These are phyloP conservation scores for Ditula angustiorana DNA, from an alignment of 2,888 invertebrate genomes.

Conservation along the genomic window DNA sequence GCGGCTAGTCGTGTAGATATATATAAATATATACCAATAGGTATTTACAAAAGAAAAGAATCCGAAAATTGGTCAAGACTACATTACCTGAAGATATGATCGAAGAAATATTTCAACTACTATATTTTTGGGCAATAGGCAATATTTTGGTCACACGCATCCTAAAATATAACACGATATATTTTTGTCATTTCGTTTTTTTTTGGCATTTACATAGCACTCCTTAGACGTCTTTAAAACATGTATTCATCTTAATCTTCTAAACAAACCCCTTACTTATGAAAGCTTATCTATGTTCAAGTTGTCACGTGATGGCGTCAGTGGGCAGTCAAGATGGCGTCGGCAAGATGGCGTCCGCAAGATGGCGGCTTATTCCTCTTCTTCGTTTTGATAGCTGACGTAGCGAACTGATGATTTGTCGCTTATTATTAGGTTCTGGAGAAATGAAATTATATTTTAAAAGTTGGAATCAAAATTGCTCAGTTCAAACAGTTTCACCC, in stretches of 20 bases:
- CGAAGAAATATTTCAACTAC: constrained; percentile 54
- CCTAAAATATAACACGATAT: constrained; percentile 20
- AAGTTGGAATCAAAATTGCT: too few species aligned
- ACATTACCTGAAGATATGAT: constrained; percentile 48
- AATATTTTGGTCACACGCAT: constrained; percentile 43
- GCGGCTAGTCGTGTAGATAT: constrained; percentile 49
- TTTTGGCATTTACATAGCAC: constrained; percentile 42
- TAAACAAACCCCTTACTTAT: constrained; percentile 34
- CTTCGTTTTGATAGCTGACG: constrained; percentile 97
- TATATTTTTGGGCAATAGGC: constrained; percentile 54
- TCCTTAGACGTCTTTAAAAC: constrained; percentile 46
- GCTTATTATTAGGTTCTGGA: constrained; percentile 94
- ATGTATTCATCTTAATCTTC: constrained; percentile 2
- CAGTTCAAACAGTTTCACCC: too few species aligned
- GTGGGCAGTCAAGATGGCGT: constrained; percentile 61
- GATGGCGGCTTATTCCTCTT: constrained; percentile 87
- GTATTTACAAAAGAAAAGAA: constrained; percentile 40
- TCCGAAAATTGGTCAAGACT: constrained; percentile 53
- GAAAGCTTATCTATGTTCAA: constrained; percentile 39
- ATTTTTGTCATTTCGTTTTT: constrained; percentile 4
- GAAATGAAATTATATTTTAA: constrained; percentile 46
- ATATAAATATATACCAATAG: constrained; percentile 40
- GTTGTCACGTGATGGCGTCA: constrained; percentile 45
- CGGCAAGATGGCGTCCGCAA: constrained; percentile 49
- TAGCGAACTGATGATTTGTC: constrained; percentile 97